Base-by-base conservation (phyloP, 2,113 vertebrate genomes). In the Chamaea fasciata region DNA sequence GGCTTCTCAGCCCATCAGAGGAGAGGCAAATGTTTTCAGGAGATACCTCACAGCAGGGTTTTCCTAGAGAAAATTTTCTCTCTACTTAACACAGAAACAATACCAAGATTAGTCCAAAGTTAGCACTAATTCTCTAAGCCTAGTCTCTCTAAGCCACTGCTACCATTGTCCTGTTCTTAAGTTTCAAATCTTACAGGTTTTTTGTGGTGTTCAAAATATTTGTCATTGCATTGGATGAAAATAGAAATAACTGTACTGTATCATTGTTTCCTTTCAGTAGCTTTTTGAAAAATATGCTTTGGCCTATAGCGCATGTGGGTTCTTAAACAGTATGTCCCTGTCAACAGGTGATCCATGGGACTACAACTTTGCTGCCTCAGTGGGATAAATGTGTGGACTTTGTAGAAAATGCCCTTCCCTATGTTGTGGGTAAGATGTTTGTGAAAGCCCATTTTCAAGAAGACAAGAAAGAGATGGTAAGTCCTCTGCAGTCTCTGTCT, bases 331-430 rank as follows among this genome's bases (percentile, higher is more conserved):
- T 14, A 19, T 74, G 31, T 23, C 14, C 24, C 30, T 92, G 89
- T 53, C 68, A 56, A 93, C 98, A 99, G 99, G 98, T 99, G 65
- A 99, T 99, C 92, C 98, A 99, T 5, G 99, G 99, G 42, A 99
- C 99, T 42, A 99, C 98, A 50, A 99, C 99, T 57, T 96, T 99
- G 92, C 97, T 98, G 74, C 98, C 99, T 79, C 99, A 99, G 47
- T 99, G 99, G 99, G 99, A 99, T 82, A 99, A 99, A 97, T 99
- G 99, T 94, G 99, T 99, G 33, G 99, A 99, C 96, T 99, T 99
- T 6, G 98, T 99, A 3, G 99, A 99, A 97, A 98, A 98, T 42
- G 97, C 99, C 0, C 98, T 99, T 26, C 98, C 98, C 75, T 99
- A 99, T 0, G 98, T 98, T 91, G 98, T 98, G 27, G 99, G 99